Conservation (phyloP, 2,113 vertebrate genomes). For the Hystrix cristata region DNA sequence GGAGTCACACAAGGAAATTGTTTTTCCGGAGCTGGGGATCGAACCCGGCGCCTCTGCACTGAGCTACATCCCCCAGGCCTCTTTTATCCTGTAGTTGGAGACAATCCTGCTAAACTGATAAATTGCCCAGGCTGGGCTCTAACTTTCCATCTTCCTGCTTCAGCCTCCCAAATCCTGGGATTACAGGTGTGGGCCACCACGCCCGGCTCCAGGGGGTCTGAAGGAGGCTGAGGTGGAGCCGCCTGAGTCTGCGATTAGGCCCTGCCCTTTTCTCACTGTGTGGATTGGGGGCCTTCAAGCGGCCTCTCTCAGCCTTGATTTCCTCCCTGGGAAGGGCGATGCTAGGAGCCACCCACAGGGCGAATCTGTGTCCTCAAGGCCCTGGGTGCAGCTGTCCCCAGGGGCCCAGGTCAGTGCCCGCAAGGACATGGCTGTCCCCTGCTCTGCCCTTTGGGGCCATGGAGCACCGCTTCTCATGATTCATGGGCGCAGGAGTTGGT, state of each 20-base stretch:
- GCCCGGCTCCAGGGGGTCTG: not conserved
- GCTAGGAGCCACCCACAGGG: not conserved
- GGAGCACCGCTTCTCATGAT: not conserved
- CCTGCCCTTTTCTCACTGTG: not conserved
- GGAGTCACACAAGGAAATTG: not conserved
- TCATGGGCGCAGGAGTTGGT: fast-evolving
- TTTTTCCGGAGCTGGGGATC: not conserved
- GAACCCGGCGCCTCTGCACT: not conserved
- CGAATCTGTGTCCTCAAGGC: too few species aligned
- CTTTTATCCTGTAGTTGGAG: not conserved
- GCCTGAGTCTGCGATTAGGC: fast-evolving
- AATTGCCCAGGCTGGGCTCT: not conserved
- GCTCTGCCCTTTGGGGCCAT: fast-evolving
- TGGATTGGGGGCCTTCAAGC: not conserved
- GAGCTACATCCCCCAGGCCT: not conserved
- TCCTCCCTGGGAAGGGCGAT: not conserved
- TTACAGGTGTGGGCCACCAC: not conserved
- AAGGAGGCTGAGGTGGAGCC: not conserved
- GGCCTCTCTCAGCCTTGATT: not conserved
- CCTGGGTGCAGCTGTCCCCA: not conserved
- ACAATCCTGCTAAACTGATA: not conserved
- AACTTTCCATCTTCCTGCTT: not conserved
- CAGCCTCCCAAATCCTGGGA: not conserved
- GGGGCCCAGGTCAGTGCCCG: not conserved
- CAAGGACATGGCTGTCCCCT: not conserved